Conservation (phyloP, 1,140 invertebrate species). For the Homarus americanus region DNA sequence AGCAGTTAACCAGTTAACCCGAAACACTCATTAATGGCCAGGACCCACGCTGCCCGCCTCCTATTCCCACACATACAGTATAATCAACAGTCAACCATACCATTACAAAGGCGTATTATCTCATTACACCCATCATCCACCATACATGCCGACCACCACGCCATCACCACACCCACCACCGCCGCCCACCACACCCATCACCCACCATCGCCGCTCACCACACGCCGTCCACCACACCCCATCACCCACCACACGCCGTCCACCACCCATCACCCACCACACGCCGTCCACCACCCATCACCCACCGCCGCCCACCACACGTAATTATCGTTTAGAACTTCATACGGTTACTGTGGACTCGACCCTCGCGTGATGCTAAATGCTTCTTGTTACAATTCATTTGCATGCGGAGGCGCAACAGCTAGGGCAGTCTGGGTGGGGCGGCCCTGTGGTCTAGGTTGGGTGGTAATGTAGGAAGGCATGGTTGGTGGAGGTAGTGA, state of each 20-base stretch:
- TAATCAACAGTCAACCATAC: not conserved
- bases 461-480: no score
- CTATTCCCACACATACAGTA: not conserved
- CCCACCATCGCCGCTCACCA: no score
- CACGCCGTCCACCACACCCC: not conserved
- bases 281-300: not conserved
- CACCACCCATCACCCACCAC: not conserved
- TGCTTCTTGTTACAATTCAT: constrained; percentile 19
- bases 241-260: not conserved
- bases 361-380: constrained; percentile 28
- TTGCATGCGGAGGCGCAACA: constrained; percentile 14
- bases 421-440: not conserved
- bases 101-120: not conserved
- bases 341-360: not conserved
- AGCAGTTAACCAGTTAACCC: no score
- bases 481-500: no score
- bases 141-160: no score
- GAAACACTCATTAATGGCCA: no score
- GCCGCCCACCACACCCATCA: no score
- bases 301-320: not conserved
- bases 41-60: not conserved
- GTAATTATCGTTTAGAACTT: not conserved
- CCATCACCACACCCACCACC: not conserved
- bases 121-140: no score
- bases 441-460: no score